Evolutionary conservation across 2,888 invertebrate genomes (phyloP), one percentile per base, ranked within the genome.

Genomic region (Chymomyza fuscimana): DNA sequence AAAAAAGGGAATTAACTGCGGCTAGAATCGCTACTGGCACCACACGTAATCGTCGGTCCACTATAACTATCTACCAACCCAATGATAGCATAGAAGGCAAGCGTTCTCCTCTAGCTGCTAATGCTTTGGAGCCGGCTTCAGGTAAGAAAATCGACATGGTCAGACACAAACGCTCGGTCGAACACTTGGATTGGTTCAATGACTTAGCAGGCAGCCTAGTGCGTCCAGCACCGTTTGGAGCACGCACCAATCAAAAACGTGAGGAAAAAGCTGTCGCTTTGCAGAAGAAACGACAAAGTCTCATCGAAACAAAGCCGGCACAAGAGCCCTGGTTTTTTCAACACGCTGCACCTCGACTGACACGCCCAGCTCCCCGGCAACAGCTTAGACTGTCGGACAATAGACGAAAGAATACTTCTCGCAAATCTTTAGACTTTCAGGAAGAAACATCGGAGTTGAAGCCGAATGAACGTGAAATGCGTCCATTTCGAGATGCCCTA

Each of bases 41-140:
- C 0, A 73, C 76, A 32, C 87, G 89, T 0, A 87, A 76, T 32
- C 91, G 89, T 29, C 87, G 91, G 3, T 88, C 89, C 40, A 91
- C 91, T 0, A 88, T 91, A 2, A 89, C 88, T 1, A 89, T 92
- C 10, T 92, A 91, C 71, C 89, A 88, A 60, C 91, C 91, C 4
- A 63, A 69, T 2, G 16, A 70, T 16, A 70, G 73, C 50, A 68
- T 62, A 22, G 61, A 22, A 4, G 16, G 50, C 32, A 76, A 74
- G 19, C 67, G 67, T 0, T 60, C 61, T 1, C 63, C 66, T 2
- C 22, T 69, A 1, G 54, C 68, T 0, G 54, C 69, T 6, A 87
- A 85, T 63, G 78, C 77, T 2, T 58, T 80, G 16, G 75, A 77
- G 7, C 51, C 63, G 59, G 40, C 66, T 4, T 4, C 50, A 2